These are phyloP conservation scores for Brachionus manjavacas DNA, from an alignment of 1,140 invertebrate genomes.

Conservation along the genomic window DNA sequence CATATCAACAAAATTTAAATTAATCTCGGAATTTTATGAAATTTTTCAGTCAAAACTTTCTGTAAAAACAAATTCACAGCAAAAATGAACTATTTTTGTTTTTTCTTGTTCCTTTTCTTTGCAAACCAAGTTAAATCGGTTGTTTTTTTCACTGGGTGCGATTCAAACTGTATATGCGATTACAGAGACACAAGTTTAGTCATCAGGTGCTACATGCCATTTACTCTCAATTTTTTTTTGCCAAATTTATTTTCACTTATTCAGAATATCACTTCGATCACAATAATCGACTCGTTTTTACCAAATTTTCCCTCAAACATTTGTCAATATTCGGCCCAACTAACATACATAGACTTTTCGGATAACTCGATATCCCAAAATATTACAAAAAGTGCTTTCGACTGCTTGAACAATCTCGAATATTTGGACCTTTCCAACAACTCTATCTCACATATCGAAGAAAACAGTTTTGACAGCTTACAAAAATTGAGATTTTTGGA, in stretches of 20 bases:
- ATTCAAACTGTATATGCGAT: neutral
- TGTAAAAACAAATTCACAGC: neutral
- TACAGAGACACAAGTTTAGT: neutral
- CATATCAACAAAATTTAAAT: neutral
- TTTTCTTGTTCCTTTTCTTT: neutral
- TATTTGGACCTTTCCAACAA: conserved; percentile 28
- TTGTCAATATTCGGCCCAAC: neutral
- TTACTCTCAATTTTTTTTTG: neutral
- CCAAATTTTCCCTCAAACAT: neutral
- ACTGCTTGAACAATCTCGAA: conserved; percentile 2
- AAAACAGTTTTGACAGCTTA: neutral
- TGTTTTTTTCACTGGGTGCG: neutral
- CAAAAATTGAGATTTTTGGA: neutral
- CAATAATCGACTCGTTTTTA: neutral
- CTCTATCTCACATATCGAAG: neutral
- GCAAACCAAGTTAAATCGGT: neutral
- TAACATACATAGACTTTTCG: neutral
- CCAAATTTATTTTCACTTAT: neutral
- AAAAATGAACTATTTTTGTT: neutral
- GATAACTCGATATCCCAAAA: neutral
- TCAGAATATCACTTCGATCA: neutral
- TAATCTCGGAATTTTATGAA: neutral
- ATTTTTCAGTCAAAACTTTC: neutral
- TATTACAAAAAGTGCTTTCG: neutral
- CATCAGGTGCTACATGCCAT: neutral